Evolutionary conservation across 2,888 invertebrate genomes (phyloP).

Genomic region (Adelognathus sp.): DNA sequence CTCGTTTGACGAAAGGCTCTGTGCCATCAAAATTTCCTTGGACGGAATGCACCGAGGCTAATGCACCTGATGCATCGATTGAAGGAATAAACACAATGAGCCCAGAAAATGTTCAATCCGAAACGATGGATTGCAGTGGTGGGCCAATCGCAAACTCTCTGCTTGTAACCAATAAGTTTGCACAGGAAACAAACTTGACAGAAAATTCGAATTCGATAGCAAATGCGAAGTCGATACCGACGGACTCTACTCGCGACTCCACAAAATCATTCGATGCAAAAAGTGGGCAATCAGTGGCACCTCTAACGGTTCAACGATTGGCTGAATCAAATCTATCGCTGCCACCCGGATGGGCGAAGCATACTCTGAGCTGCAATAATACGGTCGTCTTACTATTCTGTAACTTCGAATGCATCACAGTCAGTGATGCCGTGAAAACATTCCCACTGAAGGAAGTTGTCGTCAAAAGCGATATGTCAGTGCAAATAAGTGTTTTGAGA

Average conservation of each 20-base stretch:
- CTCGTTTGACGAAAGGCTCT: constrained; percentile 5
- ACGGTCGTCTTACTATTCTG: background rate
- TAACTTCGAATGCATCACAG: background rate
- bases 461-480: background rate
- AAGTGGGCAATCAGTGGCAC: background rate
- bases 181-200: background rate
- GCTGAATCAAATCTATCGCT: background rate
- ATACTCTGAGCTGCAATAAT: background rate
- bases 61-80: background rate
- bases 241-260: background rate
- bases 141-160: background rate
- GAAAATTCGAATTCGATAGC: background rate
- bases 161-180: background rate
- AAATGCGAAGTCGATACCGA: no score
- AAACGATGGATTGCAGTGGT: background rate
- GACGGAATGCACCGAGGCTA: background rate
- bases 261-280: background rate
- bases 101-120: background rate
- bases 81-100: background rate
- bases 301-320: background rate
- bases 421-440: background rate
- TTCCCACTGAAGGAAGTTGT: background rate
- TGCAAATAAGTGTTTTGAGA: background rate
- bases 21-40: constrained; percentile 34
- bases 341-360: background rate